phyloP scores from a whole-genome alignment of 2,113 vertebrate genomes.

The Cyanoramphus novaezelandiae region DNA sequence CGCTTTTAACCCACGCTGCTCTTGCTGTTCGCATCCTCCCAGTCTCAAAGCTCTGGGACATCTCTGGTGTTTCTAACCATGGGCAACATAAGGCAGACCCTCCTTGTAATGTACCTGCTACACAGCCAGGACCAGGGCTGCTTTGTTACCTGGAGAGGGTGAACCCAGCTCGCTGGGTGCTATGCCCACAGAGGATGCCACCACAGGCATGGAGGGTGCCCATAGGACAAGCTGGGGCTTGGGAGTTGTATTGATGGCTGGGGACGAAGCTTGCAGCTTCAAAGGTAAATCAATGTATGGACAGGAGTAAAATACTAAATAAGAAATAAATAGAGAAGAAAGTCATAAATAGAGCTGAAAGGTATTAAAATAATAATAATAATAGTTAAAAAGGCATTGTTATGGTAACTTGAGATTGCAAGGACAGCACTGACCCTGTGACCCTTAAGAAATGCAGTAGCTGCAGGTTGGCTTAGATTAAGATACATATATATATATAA shows the following conservation, averaged over 20 bases:
- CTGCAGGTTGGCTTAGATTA: background rate
- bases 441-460: constrained; percentile 22
- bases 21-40: background rate
- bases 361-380: constrained; percentile 20
- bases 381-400: background rate
- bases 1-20: fast-evolving
- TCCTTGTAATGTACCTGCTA: background rate
- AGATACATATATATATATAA: background rate
- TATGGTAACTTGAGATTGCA: background rate
- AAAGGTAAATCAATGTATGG: background rate
- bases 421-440: constrained; percentile 38
- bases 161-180: background rate
- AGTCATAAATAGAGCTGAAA: constrained; percentile 50
- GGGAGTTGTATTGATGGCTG: background rate
- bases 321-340: constrained; percentile 54
- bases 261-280: background rate
- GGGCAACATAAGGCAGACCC: background rate
- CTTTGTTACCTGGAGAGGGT: background rate
- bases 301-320: constrained; percentile 9
- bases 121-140: too few species aligned
- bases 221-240: fast-evolving
- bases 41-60: background rate
- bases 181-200: background rate
- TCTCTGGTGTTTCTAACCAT: background rate
- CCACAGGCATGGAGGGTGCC: fast-evolving